These are phyloP conservation scores for Elymnias hypermnestra DNA, from an alignment of 1,140 invertebrate species.

Conservation along the genomic window DNA sequence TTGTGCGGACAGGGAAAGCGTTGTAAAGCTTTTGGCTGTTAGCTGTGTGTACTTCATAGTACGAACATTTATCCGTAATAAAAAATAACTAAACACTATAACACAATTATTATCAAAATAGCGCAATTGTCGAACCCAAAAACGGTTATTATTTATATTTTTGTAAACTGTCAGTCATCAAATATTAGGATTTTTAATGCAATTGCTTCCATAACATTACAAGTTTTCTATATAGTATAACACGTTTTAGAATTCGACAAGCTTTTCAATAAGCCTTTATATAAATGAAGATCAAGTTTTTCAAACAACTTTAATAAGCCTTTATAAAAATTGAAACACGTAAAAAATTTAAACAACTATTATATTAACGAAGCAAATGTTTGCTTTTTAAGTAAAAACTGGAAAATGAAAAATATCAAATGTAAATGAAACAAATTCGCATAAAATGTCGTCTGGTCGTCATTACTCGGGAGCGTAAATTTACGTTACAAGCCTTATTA, in stretches of 20 bases:
- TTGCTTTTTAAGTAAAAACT: too few relatives aligned
- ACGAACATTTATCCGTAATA: neutral
- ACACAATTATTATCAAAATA: neutral
- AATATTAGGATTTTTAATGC: too few relatives aligned
- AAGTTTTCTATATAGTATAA: neutral
- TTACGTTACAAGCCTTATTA: conserved; percentile 6
- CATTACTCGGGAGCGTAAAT: conserved; percentile 6
- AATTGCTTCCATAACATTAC: too few relatives aligned
- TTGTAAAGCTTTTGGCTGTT: conserved; percentile 15
- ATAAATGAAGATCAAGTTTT: too few relatives aligned
- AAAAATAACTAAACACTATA: neutral
- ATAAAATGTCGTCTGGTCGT: neutral
- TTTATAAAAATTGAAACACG: too few relatives aligned
- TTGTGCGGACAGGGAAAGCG: conserved; percentile 30
- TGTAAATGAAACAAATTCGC: neutral
- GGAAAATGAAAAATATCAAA: neutral
- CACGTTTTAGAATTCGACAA: conserved; percentile 10
- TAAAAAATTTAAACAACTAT: neutral
- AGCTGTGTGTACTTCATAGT: conserved; percentile 4
- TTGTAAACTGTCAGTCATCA: too few relatives aligned
- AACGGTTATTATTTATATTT: neutral
- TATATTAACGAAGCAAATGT: too few relatives aligned
- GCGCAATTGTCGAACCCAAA: neutral
- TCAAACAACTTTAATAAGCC: too few relatives aligned
- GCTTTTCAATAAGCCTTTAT: neutral